Percentiles rank a stretch among this genome's conserved stretches.
phyloP scores from a whole-genome alignment of 2,113 vertebrate genomes.

The Zootoca vivipara region DNA sequence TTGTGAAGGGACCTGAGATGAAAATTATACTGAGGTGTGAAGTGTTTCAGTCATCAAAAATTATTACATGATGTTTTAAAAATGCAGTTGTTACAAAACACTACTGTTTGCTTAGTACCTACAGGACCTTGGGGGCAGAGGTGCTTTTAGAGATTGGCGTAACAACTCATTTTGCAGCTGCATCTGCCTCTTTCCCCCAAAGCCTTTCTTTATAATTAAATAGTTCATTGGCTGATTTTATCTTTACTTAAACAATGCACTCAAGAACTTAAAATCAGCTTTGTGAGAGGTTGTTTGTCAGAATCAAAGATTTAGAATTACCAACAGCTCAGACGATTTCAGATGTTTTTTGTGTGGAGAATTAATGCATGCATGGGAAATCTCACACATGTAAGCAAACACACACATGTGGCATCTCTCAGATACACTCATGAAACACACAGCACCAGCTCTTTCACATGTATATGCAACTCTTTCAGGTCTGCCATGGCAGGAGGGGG shows the following conservation, averaged over 20 bases:
- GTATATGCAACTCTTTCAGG: no score
- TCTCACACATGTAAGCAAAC: neutral
- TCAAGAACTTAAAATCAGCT: neutral
- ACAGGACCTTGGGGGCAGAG: conserved; percentile 23
- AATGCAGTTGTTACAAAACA: conserved; percentile 49
- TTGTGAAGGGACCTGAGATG: conserved; percentile 1
- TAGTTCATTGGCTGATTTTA: neutral
- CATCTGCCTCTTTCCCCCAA: conserved; percentile 21
- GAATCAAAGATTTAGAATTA: neutral
- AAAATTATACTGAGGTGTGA: conserved; percentile 17
- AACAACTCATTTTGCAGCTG: neutral
- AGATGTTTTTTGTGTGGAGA: neutral
- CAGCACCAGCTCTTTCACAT: no score
- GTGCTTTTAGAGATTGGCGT: conserved; percentile 32
- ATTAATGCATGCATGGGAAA: neutral
- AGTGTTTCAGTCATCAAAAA: fast-evolving
- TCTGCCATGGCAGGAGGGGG: no score
- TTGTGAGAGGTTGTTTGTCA: neutral
- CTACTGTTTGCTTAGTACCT: conserved; percentile 37
- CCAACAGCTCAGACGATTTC: neutral
- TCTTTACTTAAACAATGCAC: neutral
- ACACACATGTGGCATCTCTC: neutral
- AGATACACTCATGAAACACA: no score
- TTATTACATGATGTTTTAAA: neutral
- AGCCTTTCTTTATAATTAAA: neutral